Base-by-base conservation (phyloP, 2,113 vertebrate species). In the Macaca mulatta region DNA sequence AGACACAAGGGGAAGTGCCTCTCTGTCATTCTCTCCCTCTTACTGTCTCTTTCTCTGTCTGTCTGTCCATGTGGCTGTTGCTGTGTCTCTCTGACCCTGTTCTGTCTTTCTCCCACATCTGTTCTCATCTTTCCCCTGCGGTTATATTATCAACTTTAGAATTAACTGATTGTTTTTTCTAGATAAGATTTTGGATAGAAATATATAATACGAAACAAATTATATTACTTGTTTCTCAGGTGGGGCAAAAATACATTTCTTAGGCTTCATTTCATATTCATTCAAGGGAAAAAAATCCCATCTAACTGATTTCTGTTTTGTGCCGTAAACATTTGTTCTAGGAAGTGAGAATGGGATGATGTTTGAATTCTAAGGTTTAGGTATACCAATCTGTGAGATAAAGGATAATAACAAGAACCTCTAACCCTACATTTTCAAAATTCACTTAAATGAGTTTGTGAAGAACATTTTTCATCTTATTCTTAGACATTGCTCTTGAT, bases 361-460 rank as follows among this genome's bases (percentile, higher is more conserved):
- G 20, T 67, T 84, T 89, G 40, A 93, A 94, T 95, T 79, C 52
- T 79, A 93, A 96, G 27, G 50, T 50, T 95, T 74, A 82, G 10
- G n/a, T 8, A 18, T 25, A 64, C 8, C 43, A 35, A 20, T 88
- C 23, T 74, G 11, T 48, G 43, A 97, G 3, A 17, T 85, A 69
- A 77, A 81, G 40, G 8, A 67, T 89, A 77, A 45, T 14, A 79
- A 57, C 16, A 85, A 91, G 14, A 75, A 22, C 30, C 38, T 55
- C 27, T 52, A n/a, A 81, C 30, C 14, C 55, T 74, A 1, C 69
- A 92, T 80, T 91, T 96, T 87, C 8, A 82, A 91, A 93, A 70
- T 90, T 70, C 35, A 90, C 30, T 90, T 61, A 85, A 57, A 32
- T 9, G 1, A 90, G 23, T 79, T 79, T 90, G 7, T 93, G 52